These are phyloP conservation scores for Uromys caudimaculatus DNA, from an alignment of 2,797 vertebrate species.

Conservation along the genomic window DNA sequence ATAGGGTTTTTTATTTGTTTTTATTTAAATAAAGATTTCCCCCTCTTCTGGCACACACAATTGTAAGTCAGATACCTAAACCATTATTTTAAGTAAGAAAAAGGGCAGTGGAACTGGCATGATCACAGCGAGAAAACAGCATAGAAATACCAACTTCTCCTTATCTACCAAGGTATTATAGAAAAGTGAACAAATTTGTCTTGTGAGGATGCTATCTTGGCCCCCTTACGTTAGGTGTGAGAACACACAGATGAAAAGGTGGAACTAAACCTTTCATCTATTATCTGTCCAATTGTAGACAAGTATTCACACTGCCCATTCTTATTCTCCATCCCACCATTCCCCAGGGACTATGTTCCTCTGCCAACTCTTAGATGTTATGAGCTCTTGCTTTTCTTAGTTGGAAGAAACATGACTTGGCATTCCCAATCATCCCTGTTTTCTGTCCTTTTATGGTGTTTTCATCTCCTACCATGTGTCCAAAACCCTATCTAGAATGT, in stretches of 20 bases:
- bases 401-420: conserved; percentile 13
- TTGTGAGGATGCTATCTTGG: background rate
- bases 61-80: background rate
- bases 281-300: background rate
- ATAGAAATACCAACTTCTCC: background rate
- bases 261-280: background rate
- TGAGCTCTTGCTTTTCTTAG: background rate
- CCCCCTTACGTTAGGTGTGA: background rate
- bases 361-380: background rate
- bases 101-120: background rate
- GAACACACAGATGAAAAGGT: background rate
- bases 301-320: background rate
- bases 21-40: background rate
- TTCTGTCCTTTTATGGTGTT: conserved; percentile 36
- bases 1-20: background rate
- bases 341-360: background rate
- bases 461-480: background rate
- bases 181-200: background rate
- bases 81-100: background rate
- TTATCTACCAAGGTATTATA: background rate
- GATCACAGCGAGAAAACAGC: background rate
- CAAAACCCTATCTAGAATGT: background rate
- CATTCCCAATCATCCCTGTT: background rate
- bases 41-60: background rate
- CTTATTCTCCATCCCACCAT: background rate